phyloP scores from a whole-genome alignment of 2,113 vertebrate genomes.

The Anoura caudifer region DNA sequence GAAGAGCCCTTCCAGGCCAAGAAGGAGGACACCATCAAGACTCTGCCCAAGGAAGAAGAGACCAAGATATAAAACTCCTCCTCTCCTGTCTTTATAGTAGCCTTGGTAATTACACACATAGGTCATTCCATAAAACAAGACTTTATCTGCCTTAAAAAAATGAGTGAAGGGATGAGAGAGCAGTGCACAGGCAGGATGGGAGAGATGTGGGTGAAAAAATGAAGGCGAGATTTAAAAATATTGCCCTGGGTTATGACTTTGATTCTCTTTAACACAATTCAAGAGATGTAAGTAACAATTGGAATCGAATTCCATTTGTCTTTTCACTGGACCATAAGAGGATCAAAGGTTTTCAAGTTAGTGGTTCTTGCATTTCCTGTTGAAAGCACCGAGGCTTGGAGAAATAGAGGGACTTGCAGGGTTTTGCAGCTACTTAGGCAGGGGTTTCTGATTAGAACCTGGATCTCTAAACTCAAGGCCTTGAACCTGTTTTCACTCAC shows the following conservation, averaged over 20 bases:
- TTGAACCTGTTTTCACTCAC: background rate
- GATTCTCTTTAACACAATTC: background rate
- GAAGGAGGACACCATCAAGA: slow-evolving; percentile 97
- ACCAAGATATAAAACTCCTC: slow-evolving; percentile 86
- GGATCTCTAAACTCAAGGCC: background rate
- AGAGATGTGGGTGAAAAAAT: background rate
- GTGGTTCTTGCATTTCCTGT: background rate
- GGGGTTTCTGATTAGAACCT: background rate
- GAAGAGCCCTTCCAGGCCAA: slow-evolving; percentile 94
- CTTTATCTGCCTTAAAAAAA: background rate
- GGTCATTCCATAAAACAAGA: slow-evolving; percentile 49
- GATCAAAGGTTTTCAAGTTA: background rate
- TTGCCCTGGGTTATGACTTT: background rate
- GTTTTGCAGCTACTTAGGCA: background rate
- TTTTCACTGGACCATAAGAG: background rate
- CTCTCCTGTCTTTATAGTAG: background rate
- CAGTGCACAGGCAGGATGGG: too few relatives aligned
- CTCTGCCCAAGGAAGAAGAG: slow-evolving; percentile 93
- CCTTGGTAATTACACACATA: background rate
- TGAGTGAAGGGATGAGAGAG: background rate
- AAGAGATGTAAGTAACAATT: background rate
- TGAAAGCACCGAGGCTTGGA: background rate
- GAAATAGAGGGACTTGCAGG: background rate
- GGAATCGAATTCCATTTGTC: background rate
- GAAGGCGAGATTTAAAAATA: background rate